Percentiles rank a stretch among this genome's conserved stretches.
Conservation (phyloP, 2,888 invertebrate genomes). For the Lapara coniferarum region DNA sequence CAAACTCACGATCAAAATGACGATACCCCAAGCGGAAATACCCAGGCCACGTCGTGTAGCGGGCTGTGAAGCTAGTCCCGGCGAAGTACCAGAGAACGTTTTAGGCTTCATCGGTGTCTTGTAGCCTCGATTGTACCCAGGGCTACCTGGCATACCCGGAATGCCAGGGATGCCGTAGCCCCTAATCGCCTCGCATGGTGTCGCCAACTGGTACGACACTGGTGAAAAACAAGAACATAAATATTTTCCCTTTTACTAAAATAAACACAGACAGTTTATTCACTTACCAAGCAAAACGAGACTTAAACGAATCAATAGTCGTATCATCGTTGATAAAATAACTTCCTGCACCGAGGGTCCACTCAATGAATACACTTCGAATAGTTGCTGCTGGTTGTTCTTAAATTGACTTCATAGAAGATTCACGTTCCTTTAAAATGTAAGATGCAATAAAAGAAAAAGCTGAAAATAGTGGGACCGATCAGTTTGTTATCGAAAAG, state of each 20-base stretch:
- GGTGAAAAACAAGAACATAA: background rate
- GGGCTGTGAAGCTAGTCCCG: slow-evolving; percentile 55
- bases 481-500: background rate
- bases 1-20: slow-evolving; percentile 78
- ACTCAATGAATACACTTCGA: slow-evolving; percentile 39
- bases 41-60: slow-evolving; percentile 68
- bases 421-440: background rate
- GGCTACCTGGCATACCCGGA: slow-evolving; percentile 39
- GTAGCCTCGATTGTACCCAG: slow-evolving; percentile 42
- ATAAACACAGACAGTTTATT: slow-evolving; percentile 25
- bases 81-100: slow-evolving; percentile 50
- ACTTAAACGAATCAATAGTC: slow-evolving; percentile 54
- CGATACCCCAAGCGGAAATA: slow-evolving; percentile 87
- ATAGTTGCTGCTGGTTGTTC: slow-evolving; percentile 8
- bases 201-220: slow-evolving; percentile 19
- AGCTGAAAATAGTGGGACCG: background rate
- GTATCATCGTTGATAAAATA: slow-evolving; percentile 56
- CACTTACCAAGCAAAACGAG: slow-evolving; percentile 65
- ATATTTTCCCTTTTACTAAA: slow-evolving; percentile 5
- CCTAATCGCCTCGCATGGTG: slow-evolving; percentile 48
- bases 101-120: slow-evolving; percentile 48
- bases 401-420: background rate
- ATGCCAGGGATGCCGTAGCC: slow-evolving; percentile 42
- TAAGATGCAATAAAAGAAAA: background rate
- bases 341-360: slow-evolving; percentile 48